Evolutionary conservation across 2,113 vertebrate genomes (phyloP).

Genomic region (Pollachius pollachius): DNA sequence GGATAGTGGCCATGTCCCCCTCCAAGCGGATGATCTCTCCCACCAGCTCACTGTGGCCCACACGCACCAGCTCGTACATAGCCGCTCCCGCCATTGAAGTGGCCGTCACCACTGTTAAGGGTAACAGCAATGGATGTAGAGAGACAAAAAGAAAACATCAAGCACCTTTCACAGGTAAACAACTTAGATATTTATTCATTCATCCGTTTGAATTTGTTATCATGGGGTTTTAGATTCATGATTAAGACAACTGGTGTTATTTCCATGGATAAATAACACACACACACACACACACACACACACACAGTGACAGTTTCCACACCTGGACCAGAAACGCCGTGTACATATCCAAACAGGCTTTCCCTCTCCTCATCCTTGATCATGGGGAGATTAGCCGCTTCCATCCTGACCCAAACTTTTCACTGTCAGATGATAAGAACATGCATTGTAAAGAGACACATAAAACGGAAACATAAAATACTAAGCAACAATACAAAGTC

Average conservation of each 20-base stretch:
- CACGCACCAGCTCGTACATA: constrained; percentile 97
- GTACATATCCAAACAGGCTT: constrained; percentile 84
- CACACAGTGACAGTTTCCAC: constrained; percentile 20
- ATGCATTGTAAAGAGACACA: constrained; percentile 2
- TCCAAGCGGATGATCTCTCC: constrained; percentile 97
- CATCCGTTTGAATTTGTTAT: no score
- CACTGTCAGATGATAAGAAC: neutral
- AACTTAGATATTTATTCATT: no score
- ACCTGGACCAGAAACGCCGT: constrained; percentile 94
- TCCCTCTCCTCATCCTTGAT: constrained; percentile 87
- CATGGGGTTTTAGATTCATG: no score
- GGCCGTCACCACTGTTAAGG: constrained; percentile 86
- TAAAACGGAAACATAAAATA: constrained; percentile 20
- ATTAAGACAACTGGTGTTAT: no score
- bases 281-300: no score
- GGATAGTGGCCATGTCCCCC: constrained; percentile 96
- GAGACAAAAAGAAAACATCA: neutral
- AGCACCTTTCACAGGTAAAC: neutral
- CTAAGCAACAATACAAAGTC: neutral
- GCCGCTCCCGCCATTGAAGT: constrained; percentile 95
- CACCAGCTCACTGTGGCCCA: constrained; percentile 93
- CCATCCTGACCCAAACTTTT: constrained; percentile 73
- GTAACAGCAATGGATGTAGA: neutral
- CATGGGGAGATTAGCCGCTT: constrained; percentile 87
- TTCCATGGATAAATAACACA: no score